A percentile compares a stretch with the other conserved stretches of the same genome.
Conservation (phyloP, 1,140 invertebrate species). For the Dendrolimus kikuchii region DNA sequence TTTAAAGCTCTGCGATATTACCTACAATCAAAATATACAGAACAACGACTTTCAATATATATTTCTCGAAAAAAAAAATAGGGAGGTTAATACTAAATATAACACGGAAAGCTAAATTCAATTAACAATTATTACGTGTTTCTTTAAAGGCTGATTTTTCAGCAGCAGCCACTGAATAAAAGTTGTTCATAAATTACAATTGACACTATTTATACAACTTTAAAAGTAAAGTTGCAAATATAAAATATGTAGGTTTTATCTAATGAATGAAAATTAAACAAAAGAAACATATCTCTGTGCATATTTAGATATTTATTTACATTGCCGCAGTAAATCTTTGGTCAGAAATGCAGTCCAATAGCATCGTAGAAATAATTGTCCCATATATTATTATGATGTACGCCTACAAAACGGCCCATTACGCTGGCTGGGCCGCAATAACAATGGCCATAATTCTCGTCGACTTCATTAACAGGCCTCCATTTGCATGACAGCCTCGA, state of each 20-base stretch:
- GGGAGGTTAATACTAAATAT: no score
- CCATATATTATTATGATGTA: constrained; percentile 65
- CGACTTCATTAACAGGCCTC: constrained; percentile 69
- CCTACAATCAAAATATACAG: no score
- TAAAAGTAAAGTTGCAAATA: not conserved
- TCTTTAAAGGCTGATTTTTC: no score
- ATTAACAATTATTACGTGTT: no score
- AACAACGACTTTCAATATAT: no score
- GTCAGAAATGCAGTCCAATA: constrained; percentile 34
- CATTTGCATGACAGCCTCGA: constrained; percentile 66
- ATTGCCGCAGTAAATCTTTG: constrained; percentile 14
- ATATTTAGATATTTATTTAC: not conserved
- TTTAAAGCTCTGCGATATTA: no score
- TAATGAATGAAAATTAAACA: no score
- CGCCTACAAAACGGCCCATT: constrained; percentile 64
- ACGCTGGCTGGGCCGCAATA: constrained; percentile 55
- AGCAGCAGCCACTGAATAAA: no score
- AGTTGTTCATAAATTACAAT: no score
- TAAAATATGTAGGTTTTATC: not conserved
- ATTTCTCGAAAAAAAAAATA: no score
- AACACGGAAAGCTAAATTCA: no score
- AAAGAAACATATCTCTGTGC: not conserved
- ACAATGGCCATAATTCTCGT: constrained; percentile 68
- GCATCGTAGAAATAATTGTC: constrained; percentile 50
- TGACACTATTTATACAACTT: no score